Percentiles rank a stretch among this genome's conserved stretches.
These are phyloP conservation scores for Onthophagus taurus DNA, from an alignment of 1,140 invertebrate species.

Conservation along the genomic window DNA sequence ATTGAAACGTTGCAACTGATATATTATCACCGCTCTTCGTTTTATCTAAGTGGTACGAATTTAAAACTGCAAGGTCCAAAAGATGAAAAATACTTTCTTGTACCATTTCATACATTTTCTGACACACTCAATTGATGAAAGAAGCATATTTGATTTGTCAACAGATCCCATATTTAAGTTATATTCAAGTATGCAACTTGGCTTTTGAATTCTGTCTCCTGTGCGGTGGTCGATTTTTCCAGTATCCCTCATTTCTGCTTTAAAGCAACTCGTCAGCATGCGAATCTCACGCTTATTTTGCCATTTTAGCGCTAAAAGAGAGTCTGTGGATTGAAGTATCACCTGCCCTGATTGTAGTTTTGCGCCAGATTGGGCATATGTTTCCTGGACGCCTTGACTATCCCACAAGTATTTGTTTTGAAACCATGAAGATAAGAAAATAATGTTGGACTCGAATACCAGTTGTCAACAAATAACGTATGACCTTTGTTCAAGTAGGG, in stretches of 20 bases:
- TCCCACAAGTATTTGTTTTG: slow-evolving; percentile 29
- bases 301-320: slow-evolving; percentile 30
- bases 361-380: slow-evolving; percentile 10
- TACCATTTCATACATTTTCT: slow-evolving; percentile 30
- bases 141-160: slow-evolving; percentile 31
- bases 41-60: slow-evolving; percentile 22
- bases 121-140: slow-evolving; percentile 22
- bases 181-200: slow-evolving; percentile 26
- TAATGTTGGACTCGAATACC: slow-evolving; percentile 32
- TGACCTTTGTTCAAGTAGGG: slow-evolving; percentile 29
- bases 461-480: slow-evolving; percentile 34
- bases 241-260: slow-evolving; percentile 15
- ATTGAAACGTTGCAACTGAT: no score
- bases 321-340: slow-evolving; percentile 13
- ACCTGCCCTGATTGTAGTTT: slow-evolving; percentile 22
- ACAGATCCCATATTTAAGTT: slow-evolving; percentile 33
- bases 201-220: slow-evolving; percentile 20
- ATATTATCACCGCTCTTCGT: slow-evolving; percentile 16
- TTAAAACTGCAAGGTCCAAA: slow-evolving; percentile 24
- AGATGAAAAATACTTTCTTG: slow-evolving; percentile 30
- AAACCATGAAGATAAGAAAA: slow-evolving; percentile 26
- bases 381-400: slow-evolving; percentile 28
- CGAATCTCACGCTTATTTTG: slow-evolving; percentile 26
- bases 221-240: neutral
- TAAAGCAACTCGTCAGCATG: slow-evolving; percentile 30